phyloP scores from a whole-genome alignment of 2,888 invertebrate genomes.

The Lepidochitona cinerea region DNA sequence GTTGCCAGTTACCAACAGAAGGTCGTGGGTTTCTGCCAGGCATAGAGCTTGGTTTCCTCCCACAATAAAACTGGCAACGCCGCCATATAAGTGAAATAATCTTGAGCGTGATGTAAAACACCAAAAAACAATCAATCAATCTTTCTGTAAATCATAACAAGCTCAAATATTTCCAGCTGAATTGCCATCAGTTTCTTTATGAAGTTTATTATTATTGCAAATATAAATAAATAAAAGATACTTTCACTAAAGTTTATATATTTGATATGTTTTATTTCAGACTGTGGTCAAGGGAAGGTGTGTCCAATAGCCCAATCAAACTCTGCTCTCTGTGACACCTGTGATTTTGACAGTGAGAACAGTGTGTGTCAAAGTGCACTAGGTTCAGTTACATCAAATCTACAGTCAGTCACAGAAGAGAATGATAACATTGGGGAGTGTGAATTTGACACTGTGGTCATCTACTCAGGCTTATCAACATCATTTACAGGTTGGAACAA shows the following conservation, averaged over 20 bases:
- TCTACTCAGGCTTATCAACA: constrained; percentile 34
- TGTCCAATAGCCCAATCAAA: constrained; percentile 49
- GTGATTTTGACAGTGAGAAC: constrained; percentile 59
- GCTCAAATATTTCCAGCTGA: no score
- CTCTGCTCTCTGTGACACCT: constrained; percentile 62
- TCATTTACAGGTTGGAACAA: not conserved
- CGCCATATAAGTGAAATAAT: no score
- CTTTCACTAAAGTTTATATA: not conserved
- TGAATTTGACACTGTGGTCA: constrained; percentile 26
- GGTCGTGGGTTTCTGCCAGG: no score
- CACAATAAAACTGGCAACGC: no score
- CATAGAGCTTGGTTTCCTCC: no score
- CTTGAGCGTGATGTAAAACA: no score
- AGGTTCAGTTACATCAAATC: not conserved
- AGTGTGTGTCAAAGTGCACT: constrained; percentile 39
- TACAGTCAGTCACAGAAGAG: not conserved
- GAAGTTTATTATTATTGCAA: not conserved
- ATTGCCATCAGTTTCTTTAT: no score
- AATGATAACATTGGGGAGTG: constrained; percentile 7
- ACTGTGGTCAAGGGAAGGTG: constrained; percentile 65
- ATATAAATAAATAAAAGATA: not conserved
- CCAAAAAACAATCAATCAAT: no score
- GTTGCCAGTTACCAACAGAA: no score
- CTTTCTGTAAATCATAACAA: no score
- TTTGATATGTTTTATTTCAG: constrained; percentile 35